These are phyloP conservation scores for Chloroclystis v-ata DNA, from an alignment of 2,888 invertebrate genomes.

Conservation along the genomic window DNA sequence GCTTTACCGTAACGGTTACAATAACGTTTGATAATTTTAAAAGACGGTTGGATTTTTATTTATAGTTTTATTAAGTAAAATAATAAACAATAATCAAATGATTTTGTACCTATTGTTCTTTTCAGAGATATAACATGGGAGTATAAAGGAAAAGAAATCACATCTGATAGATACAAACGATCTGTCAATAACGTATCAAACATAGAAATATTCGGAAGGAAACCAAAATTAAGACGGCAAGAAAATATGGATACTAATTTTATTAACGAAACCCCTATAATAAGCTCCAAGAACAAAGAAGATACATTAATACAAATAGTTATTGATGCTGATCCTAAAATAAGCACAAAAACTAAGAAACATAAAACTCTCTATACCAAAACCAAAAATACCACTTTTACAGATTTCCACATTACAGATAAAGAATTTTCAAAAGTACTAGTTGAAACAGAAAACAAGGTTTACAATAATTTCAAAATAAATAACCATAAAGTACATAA, in stretches of 20 bases:
- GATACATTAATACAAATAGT: not conserved
- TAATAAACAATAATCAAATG: too few species aligned
- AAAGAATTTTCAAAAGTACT: too few species aligned
- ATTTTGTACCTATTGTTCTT: too few species aligned
- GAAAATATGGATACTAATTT: not conserved
- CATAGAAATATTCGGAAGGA: constrained; percentile 69
- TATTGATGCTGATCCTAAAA: not conserved
- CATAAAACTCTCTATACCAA: too few species aligned
- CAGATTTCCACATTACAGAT: too few species aligned
- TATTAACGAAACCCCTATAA: not conserved
- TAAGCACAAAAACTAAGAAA: not conserved
- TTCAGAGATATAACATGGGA: constrained; percentile 73
- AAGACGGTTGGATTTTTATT: too few species aligned
- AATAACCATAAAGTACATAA: not conserved
- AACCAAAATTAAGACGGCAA: constrained; percentile 65
- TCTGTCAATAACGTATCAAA: constrained; percentile 50
- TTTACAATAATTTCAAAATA: not conserved
- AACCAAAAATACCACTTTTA: too few species aligned
- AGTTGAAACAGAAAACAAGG: not conserved
- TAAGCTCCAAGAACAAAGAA: not conserved
- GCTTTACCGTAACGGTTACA: not conserved
- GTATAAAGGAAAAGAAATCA: constrained; percentile 67
- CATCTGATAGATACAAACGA: constrained; percentile 58
- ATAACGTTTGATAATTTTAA: too few species aligned
- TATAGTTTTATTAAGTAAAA: too few species aligned